Evolutionary conservation across 1,140 invertebrate genomes (phyloP).

Genomic region (Drosophila santomea): DNA sequence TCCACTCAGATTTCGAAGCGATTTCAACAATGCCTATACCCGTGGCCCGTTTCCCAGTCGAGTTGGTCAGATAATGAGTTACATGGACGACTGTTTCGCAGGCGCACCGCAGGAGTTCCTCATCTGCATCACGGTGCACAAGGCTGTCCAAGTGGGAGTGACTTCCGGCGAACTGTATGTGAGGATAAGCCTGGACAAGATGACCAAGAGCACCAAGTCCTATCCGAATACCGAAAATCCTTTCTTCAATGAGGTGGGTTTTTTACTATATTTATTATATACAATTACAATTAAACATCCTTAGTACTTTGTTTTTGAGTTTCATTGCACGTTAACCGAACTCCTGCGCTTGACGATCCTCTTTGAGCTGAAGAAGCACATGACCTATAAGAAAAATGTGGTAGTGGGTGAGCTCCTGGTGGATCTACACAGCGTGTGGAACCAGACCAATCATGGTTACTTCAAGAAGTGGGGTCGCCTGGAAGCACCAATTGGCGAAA

Average conservation of each 20-base stretch:
- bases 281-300: not conserved
- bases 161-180: conserved; percentile 86
- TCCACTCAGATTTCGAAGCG: conserved; percentile 8
- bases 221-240: conserved; percentile 86
- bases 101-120: conserved; percentile 73
- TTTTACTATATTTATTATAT: not conserved
- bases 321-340: conserved; percentile 85
- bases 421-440: conserved; percentile 90
- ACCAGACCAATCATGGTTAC: conserved; percentile 89
- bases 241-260: conserved; percentile 87
- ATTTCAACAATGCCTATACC: conserved; percentile 15
- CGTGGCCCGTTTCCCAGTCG: not conserved
- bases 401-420: conserved; percentile 88
- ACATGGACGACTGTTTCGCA: conserved; percentile 64
- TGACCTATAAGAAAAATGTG: conserved; percentile 84
- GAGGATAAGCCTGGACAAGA: conserved; percentile 86
- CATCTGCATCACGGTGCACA: conserved; percentile 78
- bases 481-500: conserved; percentile 87
- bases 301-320: conserved; percentile 91
- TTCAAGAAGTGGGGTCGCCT: conserved; percentile 93
- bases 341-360: conserved; percentile 84
- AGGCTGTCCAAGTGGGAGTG: conserved; percentile 66
- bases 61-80: conserved; percentile 41
- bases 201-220: conserved; percentile 86
- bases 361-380: conserved; percentile 85